phyloP scores from a whole-genome alignment of 2,888 invertebrate species.

The Nezara viridula region DNA sequence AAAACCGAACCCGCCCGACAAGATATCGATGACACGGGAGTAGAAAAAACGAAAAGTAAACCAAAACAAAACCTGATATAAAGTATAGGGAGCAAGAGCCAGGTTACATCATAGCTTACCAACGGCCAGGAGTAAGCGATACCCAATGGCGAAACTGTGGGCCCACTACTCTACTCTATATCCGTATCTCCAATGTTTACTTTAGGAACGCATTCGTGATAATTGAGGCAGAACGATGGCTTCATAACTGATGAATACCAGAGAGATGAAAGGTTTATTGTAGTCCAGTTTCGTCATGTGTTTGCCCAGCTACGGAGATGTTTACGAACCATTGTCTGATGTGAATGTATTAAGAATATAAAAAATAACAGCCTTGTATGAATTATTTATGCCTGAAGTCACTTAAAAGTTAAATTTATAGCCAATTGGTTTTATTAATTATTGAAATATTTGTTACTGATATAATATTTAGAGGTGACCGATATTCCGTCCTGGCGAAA shows the following conservation, averaged over 20 bases:
- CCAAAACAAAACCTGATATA: constrained; percentile 51
- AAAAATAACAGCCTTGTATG: neutral
- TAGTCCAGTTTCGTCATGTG: neutral
- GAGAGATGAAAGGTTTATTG: neutral
- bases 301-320: neutral
- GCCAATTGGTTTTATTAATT: no score
- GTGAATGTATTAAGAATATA: neutral
- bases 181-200: neutral
- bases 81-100: constrained; percentile 41
- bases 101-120: neutral
- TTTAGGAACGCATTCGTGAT: neutral
- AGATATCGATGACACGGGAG: constrained; percentile 45
- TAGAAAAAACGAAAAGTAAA: constrained; percentile 9
- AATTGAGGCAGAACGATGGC: constrained; percentile 9
- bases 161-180: constrained; percentile 1
- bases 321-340: neutral
- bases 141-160: constrained; percentile 18
- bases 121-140: neutral
- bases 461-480: no score
- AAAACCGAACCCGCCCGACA: constrained; percentile 39
- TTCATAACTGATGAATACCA: constrained; percentile 11
- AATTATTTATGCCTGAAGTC: neutral
- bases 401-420: neutral
- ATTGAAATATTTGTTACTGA: no score
- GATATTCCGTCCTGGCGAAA: no score